Evolutionary conservation across 2,888 invertebrate genomes (phyloP), one percentile per base, ranked within the genome.

Genomic region (Agonopterix alstromeriana): DNA sequence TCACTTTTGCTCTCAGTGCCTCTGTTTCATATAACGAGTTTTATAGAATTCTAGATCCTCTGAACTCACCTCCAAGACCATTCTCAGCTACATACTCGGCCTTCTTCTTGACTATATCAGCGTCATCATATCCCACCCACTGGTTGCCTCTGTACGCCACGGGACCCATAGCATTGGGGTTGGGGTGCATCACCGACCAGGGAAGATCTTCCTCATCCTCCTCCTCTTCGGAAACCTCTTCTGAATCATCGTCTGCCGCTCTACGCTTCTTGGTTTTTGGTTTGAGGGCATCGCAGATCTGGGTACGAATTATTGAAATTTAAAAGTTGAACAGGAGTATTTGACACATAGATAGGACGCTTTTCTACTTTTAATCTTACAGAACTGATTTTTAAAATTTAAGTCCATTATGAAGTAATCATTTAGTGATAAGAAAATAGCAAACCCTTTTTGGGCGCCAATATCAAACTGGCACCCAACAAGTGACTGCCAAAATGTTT

Each of bases 51-150:
- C 10, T 42, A 11, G 11, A 42, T 11, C 11, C 4, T 5, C 11
- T 8, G 12, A 12, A 42, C 64, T 74, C 64, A 68, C 97, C 97
- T 61, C 97, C 97, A 17, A 97, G 90, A 47, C 93, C 92, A 57
- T 95, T 94, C 52, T 96, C 93, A 36, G 93, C 94, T 1, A 96
- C 97, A 70, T 96, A 97, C 63, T 93, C 92, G 0, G 95, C 93
- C 90, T 98, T 97, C 69, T 92, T 92, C 66, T 90, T 91, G 0
- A 95, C 95, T 44, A 96, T 96, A 8, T 92, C 92, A 56, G 95
- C 92, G 65, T 97, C 97, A 67, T 97, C 97, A 70, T 96, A 97
- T 0, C 97, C 97, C 1, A 97, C 97, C 97, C 97, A 98, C 78
- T 97, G 97, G 78, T 97, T 94, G 14, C 92, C 95, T 27, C 50